Percentiles rank a stretch among this genome's conserved stretches.
Conservation (phyloP, 2,888 invertebrate species). For the Pterostichus niger region DNA sequence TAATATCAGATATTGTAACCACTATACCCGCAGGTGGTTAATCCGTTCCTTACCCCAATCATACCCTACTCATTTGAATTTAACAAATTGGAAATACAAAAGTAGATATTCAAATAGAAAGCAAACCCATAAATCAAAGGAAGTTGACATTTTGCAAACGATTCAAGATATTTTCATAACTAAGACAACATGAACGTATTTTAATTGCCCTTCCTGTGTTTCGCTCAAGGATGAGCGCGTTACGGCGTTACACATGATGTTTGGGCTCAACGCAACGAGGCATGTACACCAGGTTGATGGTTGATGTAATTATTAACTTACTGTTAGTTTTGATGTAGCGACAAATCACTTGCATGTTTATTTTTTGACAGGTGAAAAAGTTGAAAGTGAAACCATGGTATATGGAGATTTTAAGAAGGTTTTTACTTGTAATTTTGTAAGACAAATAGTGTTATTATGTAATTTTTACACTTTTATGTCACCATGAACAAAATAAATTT, state of each 20-base stretch:
- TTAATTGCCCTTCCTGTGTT: not conserved
- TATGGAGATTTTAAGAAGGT: too few species aligned
- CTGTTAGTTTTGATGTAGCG: conserved; percentile 46
- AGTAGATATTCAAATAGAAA: not conserved
- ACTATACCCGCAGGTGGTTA: too few species aligned
- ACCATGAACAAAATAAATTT: too few species aligned
- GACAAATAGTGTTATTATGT: too few species aligned
- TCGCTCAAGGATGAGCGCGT: not conserved
- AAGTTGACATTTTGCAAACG: conserved; percentile 4
- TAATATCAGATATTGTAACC: too few species aligned
- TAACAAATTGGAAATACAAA: too few species aligned
- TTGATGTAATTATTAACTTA: conserved; percentile 31
- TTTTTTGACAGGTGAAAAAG: conserved; percentile 34
- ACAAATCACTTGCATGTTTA: conserved; percentile 35
- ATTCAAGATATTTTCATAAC: not conserved
- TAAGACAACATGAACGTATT: not conserved
- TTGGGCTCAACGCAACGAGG: not conserved
- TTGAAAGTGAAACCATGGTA: conserved; percentile 20
- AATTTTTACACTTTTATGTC: too few species aligned
- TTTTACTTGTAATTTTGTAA: too few species aligned
- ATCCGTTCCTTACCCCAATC: too few species aligned
- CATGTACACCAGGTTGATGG: conserved; percentile 8
- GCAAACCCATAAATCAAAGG: not conserved
- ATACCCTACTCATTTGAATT: too few species aligned
- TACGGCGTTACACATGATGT: conserved; percentile 4